These are phyloP conservation scores for Dolichomitus sp. DNA, from an alignment of 2,888 invertebrate genomes.

Conservation along the genomic window DNA sequence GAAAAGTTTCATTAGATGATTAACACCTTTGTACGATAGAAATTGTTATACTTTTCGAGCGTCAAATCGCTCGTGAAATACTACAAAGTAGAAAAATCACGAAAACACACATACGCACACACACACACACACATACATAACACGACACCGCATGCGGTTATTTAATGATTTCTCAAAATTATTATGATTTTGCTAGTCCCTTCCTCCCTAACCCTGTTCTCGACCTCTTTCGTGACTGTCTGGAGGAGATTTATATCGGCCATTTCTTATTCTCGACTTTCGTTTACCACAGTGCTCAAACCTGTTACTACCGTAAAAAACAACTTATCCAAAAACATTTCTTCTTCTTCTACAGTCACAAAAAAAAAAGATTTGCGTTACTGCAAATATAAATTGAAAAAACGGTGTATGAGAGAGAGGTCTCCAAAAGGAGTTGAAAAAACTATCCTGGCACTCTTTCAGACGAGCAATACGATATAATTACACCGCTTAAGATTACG, in stretches of 20 bases:
- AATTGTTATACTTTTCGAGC: neutral
- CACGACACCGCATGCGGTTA: constrained; percentile 60
- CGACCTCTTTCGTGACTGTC: constrained; percentile 85
- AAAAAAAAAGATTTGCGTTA: constrained; percentile 23
- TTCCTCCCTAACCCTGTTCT: constrained; percentile 69
- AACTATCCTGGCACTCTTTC: constrained; percentile 64
- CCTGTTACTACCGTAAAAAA: constrained; percentile 63
- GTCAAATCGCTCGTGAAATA: neutral
- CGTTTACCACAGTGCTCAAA: constrained; percentile 69
- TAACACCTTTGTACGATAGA: constrained; percentile 15
- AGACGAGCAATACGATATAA: constrained; percentile 42
- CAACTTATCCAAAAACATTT: constrained; percentile 24
- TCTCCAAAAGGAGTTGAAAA: constrained; percentile 43
- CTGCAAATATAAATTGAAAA: constrained; percentile 4
- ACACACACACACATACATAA: constrained; percentile 36
- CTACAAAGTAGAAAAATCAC: neutral
- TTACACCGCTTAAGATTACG: constrained; percentile 50
- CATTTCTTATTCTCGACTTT: constrained; percentile 76
- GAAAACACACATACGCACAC: constrained; percentile 22
- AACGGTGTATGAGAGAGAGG: constrained; percentile 50
- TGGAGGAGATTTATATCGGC: constrained; percentile 83
- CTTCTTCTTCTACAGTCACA: constrained; percentile 53
- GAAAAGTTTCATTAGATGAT: neutral
- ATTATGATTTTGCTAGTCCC: constrained; percentile 65
- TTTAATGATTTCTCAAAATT: constrained; percentile 46